Conservation (phyloP, 2,113 vertebrate species). For the Syngnathus scovelli region DNA sequence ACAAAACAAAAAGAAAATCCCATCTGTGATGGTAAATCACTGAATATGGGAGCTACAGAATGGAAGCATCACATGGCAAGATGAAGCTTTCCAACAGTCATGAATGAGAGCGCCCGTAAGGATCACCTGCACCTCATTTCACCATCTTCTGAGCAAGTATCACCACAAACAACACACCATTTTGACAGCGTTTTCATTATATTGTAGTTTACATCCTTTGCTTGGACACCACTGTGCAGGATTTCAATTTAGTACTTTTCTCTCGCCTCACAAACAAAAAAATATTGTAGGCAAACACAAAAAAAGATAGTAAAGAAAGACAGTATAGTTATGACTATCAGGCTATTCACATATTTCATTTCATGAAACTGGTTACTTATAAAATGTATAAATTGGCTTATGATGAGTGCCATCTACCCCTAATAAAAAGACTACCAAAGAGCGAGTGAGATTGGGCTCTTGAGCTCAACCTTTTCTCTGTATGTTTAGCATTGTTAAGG, state of each 20-base stretch:
- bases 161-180: slow-evolving; percentile 18
- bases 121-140: background rate
- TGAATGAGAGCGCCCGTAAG: background rate
- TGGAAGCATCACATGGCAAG: background rate
- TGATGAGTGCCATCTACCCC: slow-evolving; percentile 38
- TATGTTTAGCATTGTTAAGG: slow-evolving; percentile 63
- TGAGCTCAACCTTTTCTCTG: slow-evolving; percentile 37
- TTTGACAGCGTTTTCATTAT: slow-evolving; percentile 25
- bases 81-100: background rate
- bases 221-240: slow-evolving; percentile 27
- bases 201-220: slow-evolving; percentile 20
- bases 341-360: slow-evolving; percentile 50
- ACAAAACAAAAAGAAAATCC: slow-evolving; percentile 7
- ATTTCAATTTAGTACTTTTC: slow-evolving; percentile 11
- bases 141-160: background rate
- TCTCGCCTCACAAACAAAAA: slow-evolving; percentile 46
- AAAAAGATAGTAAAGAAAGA: slow-evolving; percentile 53
- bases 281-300: slow-evolving; percentile 51
- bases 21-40: slow-evolving; percentile 7
- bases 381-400: slow-evolving; percentile 57
- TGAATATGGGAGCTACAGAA: slow-evolving; percentile 10
- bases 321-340: slow-evolving; percentile 49
- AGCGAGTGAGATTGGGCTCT: slow-evolving; percentile 40
- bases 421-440: slow-evolving; percentile 48
- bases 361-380: slow-evolving; percentile 50